These are phyloP conservation scores for Meliscaeva auricollis DNA, from an alignment of 2,888 invertebrate species.

Conservation along the genomic window DNA sequence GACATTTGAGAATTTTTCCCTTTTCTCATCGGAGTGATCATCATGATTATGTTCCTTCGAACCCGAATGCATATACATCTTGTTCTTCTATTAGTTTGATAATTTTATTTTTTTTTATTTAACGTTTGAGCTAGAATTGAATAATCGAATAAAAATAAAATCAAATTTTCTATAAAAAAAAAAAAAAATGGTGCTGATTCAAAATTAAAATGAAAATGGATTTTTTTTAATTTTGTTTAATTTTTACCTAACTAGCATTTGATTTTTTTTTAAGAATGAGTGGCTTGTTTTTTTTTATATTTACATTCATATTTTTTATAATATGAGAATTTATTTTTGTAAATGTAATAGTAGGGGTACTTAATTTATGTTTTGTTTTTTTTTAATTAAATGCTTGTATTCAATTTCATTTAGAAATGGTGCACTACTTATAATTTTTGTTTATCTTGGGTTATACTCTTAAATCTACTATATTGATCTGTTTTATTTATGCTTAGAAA, in stretches of 20 bases:
- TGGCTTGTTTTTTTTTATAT: constrained; percentile 20
- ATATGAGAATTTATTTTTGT: constrained; percentile 37
- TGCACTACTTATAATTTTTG: constrained; percentile 55
- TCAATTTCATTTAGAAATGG: constrained; percentile 47
- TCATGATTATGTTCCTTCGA: constrained; percentile 60
- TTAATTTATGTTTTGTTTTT: not conserved
- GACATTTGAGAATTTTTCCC: constrained; percentile 84
- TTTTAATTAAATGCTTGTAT: constrained; percentile 40
- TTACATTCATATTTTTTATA: constrained; percentile 20
- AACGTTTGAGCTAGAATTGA: constrained; percentile 39
- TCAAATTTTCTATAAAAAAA: constrained; percentile 22
- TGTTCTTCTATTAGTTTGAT: constrained; percentile 64
- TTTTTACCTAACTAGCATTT: constrained; percentile 30
- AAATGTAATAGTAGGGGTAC: constrained; percentile 73
- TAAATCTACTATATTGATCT: not conserved
- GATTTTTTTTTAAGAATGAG: constrained; percentile 17
- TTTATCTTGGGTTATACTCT: constrained; percentile 28
- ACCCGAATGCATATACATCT: constrained; percentile 72
- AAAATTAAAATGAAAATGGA: not conserved
- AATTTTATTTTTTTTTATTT: constrained; percentile 24
- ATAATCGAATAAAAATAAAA: constrained; percentile 13
- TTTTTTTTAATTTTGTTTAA: constrained; percentile 24
- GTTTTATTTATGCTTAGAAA: constrained; percentile 17
- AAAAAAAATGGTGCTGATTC: constrained; percentile 54
- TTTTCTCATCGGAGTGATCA: constrained; percentile 83